phyloP scores from a whole-genome alignment of 1,140 invertebrate species.

The Helicoverpa armigera region DNA sequence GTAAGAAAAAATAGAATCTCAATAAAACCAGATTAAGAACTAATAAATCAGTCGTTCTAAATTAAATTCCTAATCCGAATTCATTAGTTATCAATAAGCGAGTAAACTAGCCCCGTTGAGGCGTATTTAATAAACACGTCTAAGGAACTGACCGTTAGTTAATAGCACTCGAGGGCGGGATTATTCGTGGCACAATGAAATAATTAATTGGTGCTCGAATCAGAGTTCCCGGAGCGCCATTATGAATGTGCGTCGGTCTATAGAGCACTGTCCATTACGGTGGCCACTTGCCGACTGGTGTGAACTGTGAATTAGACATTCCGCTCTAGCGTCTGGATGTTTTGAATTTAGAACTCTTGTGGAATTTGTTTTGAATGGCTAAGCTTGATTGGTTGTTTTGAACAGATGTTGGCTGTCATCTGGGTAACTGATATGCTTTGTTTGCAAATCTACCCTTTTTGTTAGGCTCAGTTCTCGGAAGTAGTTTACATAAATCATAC shows the following conservation, averaged over 20 bases:
- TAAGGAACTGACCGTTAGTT: constrained; percentile 83
- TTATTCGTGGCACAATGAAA: constrained; percentile 80
- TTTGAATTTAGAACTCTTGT: constrained; percentile 55
- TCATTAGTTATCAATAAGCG: constrained; percentile 34
- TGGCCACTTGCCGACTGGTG: constrained; percentile 62
- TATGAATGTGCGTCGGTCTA: constrained; percentile 63
- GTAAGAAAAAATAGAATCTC: not conserved
- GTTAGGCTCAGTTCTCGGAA: no score
- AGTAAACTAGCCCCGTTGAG: constrained; percentile 69
- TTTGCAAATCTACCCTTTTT: not conserved
- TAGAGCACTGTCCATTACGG: constrained; percentile 65
- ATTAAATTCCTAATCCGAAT: constrained; percentile 49
- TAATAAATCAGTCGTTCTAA: constrained; percentile 42
- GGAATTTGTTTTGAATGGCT: constrained; percentile 39
- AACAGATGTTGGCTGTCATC: not conserved
- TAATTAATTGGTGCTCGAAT: constrained; percentile 85
- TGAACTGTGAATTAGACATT: constrained; percentile 64
- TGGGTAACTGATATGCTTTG: not conserved
- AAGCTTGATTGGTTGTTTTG: not conserved
- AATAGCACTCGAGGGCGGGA: constrained; percentile 78
- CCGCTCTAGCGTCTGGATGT: constrained; percentile 42
- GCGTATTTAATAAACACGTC: constrained; percentile 83
- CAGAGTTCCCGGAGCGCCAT: constrained; percentile 73
- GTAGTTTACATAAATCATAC: no score
- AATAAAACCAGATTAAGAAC: constrained; percentile 29